A percentile compares a stretch with the other conserved stretches of the same genome.
phyloP scores from a whole-genome alignment of 1,140 invertebrate genomes.

The Heliothis virescens region DNA sequence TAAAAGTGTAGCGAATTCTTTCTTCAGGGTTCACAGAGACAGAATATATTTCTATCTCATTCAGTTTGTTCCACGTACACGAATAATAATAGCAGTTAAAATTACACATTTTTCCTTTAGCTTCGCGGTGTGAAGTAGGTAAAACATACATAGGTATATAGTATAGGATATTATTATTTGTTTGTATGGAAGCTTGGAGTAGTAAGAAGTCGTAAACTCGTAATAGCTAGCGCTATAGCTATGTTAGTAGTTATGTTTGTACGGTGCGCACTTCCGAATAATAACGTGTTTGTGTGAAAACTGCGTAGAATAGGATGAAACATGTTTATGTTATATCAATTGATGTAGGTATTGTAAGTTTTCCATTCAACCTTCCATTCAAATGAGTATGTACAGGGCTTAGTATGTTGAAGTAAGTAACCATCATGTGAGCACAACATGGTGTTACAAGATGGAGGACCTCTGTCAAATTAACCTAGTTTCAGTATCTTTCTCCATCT shows the following conservation, averaged over 20 bases:
- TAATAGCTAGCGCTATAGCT: conserved; percentile 11
- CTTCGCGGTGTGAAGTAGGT: neutral
- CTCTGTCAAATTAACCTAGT: conserved; percentile 37
- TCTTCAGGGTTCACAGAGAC: neutral
- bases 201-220: conserved; percentile 36
- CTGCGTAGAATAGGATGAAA: conserved; percentile 38
- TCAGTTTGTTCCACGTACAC: neutral
- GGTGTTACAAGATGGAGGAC: conserved; percentile 25
- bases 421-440: conserved; percentile 7
- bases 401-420: conserved; percentile 16
- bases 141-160: too few species aligned
- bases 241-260: neutral
- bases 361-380: conserved; percentile 24
- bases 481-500: conserved; percentile 24
- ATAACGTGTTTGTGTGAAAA: conserved; percentile 42
- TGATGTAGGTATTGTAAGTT: conserved; percentile 29
- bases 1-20: neutral
- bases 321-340: conserved; percentile 27
- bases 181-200: conserved; percentile 22
- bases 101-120: neutral
- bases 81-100: neutral
- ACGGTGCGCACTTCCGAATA: conserved; percentile 34
- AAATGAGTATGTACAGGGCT: conserved; percentile 5
- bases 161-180: neutral
- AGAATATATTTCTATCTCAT: neutral